Percentiles rank a stretch among this genome's conserved stretches.
Evolutionary conservation across 2,113 vertebrate genomes (phyloP).

Genomic region (Sylvia atricapilla): DNA sequence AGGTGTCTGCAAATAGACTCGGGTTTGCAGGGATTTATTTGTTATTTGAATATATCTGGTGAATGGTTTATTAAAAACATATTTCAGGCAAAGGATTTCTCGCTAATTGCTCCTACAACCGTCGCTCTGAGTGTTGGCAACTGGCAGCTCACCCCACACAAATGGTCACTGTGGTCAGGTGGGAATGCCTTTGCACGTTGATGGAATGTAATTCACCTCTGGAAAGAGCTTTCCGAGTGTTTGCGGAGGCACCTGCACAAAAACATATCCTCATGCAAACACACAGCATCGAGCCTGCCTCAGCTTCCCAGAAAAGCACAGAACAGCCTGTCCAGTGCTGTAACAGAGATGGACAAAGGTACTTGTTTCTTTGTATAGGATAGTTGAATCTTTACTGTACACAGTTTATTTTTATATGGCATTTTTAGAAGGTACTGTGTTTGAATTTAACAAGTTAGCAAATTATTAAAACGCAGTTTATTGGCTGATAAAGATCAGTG

Average conservation of each 20-base stretch:
- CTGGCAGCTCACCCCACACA: background rate
- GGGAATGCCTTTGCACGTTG: background rate
- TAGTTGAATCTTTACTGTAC: too few species aligned
- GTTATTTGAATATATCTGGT: background rate
- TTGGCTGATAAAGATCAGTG: background rate
- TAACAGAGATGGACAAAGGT: background rate
- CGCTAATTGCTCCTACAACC: background rate
- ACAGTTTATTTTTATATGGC: background rate
- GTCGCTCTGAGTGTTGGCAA: background rate
- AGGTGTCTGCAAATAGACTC: conserved; percentile 16
- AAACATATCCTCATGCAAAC: accelerated
- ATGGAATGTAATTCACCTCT: background rate
- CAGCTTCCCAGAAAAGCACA: background rate
- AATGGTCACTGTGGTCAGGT: background rate
- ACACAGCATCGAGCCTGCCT: background rate
- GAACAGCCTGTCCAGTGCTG: background rate
- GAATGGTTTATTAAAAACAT: conserved; percentile 57
- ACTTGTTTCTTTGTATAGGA: background rate
- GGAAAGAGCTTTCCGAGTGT: background rate
- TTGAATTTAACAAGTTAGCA: background rate
- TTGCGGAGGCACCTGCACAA: conserved; percentile 10
- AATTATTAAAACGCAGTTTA: background rate
- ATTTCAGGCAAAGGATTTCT: conserved; percentile 45
- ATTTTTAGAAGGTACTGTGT: background rate
- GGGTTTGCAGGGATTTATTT: background rate